Percentiles rank a stretch among this genome's conserved stretches.
These are phyloP conservation scores for Sebastes itinus DNA, from an alignment of 2,797 vertebrate species.

Conservation along the genomic window DNA sequence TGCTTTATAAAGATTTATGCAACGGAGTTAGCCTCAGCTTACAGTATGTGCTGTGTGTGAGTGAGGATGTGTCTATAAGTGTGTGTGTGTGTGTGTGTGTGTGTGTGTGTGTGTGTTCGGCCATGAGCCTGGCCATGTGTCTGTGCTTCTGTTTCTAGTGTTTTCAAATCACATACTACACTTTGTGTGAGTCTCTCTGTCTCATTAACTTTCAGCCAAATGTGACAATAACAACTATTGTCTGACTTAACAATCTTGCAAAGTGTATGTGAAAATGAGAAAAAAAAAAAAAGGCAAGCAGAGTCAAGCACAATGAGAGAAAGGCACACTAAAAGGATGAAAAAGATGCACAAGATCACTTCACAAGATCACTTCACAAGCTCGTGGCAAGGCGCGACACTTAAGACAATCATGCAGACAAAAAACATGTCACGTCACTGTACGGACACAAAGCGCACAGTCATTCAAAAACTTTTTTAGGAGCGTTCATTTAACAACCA, in stretches of 20 bases:
- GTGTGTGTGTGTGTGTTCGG: slow-evolving; percentile 2
- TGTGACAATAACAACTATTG: slow-evolving; percentile 24
- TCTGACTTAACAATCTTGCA: slow-evolving; percentile 19
- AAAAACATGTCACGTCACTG: slow-evolving; percentile 41
- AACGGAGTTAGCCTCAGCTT: slow-evolving; percentile 70
- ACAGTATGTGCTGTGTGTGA: slow-evolving; percentile 34
- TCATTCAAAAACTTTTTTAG: background rate
- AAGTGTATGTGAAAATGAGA: slow-evolving; percentile 1
- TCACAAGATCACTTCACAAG: slow-evolving; percentile 33
- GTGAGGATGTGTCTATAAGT: background rate
- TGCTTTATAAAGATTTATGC: slow-evolving; percentile 79
- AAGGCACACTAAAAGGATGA: slow-evolving; percentile 5
- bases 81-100: background rate
- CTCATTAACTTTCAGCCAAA: slow-evolving; percentile 46
- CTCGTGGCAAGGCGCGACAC: slow-evolving; percentile 22
- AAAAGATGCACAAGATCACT: slow-evolving; percentile 19
- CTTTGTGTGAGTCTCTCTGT: slow-evolving; percentile 10
- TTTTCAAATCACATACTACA: slow-evolving; percentile 16
- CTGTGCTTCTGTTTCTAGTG: slow-evolving; percentile 28
- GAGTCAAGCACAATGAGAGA: slow-evolving; percentile 23
- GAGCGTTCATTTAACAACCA: slow-evolving; percentile 7
- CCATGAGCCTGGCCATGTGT: slow-evolving; percentile 44
- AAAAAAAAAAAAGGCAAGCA: slow-evolving; percentile 16
- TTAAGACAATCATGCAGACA: slow-evolving; percentile 63
- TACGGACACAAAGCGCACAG: slow-evolving; percentile 8